A percentile compares a stretch with the other conserved stretches of the same genome.
phyloP scores from a whole-genome alignment of 2,797 vertebrate species.

The Enteromius thamalakanensis region DNA sequence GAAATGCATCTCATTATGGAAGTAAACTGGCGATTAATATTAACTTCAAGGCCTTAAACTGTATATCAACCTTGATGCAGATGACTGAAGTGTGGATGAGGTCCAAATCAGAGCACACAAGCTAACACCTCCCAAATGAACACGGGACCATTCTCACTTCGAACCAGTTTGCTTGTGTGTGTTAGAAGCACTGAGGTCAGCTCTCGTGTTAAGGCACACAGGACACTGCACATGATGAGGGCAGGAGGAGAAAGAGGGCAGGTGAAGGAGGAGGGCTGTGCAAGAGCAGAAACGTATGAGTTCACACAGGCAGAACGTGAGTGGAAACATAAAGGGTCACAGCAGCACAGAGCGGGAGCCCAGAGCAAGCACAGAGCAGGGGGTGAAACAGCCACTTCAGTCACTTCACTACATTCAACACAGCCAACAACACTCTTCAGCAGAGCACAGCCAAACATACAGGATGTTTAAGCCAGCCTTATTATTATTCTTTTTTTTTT shows the following conservation, averaged over 20 bases:
- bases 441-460: slow-evolving; percentile 53
- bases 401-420: slow-evolving; percentile 50
- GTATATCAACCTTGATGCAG: slow-evolving; percentile 11
- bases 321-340: slow-evolving; percentile 36
- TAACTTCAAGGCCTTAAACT: neutral
- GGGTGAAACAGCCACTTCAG: slow-evolving; percentile 47
- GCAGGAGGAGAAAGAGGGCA: neutral
- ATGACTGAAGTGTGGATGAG: slow-evolving; percentile 10
- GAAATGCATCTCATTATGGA: neutral
- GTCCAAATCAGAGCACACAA: slow-evolving; percentile 7
- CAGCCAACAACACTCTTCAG: slow-evolving; percentile 57
- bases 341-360: slow-evolving; percentile 38
- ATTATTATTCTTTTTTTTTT: slow-evolving; percentile 13
- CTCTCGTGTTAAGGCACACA: slow-evolving; percentile 62
- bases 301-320: slow-evolving; percentile 13
- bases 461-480: slow-evolving; percentile 66
- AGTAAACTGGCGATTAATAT: neutral
- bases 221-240: slow-evolving; percentile 49
- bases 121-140: slow-evolving; percentile 2
- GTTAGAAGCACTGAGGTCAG: slow-evolving; percentile 58
- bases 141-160: neutral
- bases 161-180: slow-evolving; percentile 35
- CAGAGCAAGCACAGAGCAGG: slow-evolving; percentile 42
- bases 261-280: slow-evolving; percentile 9
- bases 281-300: slow-evolving; percentile 23